Evolutionary conservation across 2,888 invertebrate genomes (phyloP), one percentile per base, ranked within the genome.

Genomic region (Synanthedon andrenaeformis): DNA sequence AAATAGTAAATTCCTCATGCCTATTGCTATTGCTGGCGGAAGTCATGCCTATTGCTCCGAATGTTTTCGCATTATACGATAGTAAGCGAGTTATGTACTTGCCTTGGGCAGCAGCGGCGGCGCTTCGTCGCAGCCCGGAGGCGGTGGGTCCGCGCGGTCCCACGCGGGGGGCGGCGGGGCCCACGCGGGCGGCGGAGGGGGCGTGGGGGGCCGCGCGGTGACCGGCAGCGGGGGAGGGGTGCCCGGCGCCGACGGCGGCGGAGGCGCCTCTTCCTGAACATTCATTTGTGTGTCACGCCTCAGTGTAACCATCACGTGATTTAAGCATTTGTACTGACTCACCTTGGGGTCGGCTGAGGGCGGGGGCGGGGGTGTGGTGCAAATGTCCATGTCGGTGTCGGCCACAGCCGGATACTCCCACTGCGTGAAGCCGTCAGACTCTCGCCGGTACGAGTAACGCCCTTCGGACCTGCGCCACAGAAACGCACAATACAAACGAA

Each of bases 361-460:
- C 51, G 79, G 85, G 3, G 89, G 89, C 53, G 89, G 89, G 51
- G 89, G 89, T 56, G 88, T 88, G 57, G 81, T 86, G 57, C 82
- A 79, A 49, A 89, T 88, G 49, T 89, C 89, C 89, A 89, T 89
- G 56, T 89, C 89, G n/a, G 75, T 79, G 67, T 72, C 67, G 11
- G 71, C 70, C 10, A 67, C 70, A 13, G 82, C 83, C n/a, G 89
- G 89, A 69, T 84, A 91, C 70, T 91, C 91, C 90, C 90, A 90
- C 78, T 90, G 91, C 57, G 86, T 81, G 63, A 88, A 81, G 28
- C 90, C 90, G 66, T 89, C 90, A 53, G 72, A 69, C 65, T 81
- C 81, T 64, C 91, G 88, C 71, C 80, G 77, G 82, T 91, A 91
- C 74, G 86, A 89, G 84, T 91, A 91, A 55, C 91, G 87, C 59